These are phyloP conservation scores for Microctenopoma stevenorrisi DNA, from an alignment of 2,797 vertebrate genomes.

Conservation along the genomic window DNA sequence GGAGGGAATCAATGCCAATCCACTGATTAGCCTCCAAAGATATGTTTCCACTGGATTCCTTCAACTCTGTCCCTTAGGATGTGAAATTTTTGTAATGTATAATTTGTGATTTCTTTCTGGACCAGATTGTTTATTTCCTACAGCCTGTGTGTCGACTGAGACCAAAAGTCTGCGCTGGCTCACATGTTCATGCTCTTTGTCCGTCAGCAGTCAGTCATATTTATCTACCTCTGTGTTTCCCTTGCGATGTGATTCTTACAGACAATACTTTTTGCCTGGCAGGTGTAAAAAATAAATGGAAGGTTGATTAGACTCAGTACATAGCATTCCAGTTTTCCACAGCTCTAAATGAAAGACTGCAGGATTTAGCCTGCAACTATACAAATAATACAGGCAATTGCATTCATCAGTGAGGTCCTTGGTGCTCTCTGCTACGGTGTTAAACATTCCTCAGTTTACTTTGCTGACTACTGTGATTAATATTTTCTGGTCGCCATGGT, in stretches of 20 bases:
- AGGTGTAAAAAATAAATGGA: conserved; percentile 52
- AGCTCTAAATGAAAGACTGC: conserved; percentile 27
- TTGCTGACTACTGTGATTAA: conserved; percentile 5
- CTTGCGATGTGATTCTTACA: conserved; percentile 43
- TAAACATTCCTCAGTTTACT: conserved; percentile 8
- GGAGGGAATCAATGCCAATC: conserved; percentile 53
- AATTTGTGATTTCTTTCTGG: conserved; percentile 45
- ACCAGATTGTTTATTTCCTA: conserved; percentile 42
- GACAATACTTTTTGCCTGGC: conserved; percentile 50
- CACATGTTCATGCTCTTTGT: conserved; percentile 40
- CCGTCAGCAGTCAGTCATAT: conserved; percentile 39
- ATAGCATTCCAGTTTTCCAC: conserved; percentile 25
- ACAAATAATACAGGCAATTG: conserved; percentile 21
- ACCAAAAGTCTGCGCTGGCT: conserved; percentile 28
- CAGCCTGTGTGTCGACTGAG: conserved; percentile 35
- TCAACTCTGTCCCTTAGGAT: conserved; percentile 34
- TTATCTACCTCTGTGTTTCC: conserved; percentile 24
- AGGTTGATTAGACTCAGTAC: conserved; percentile 62
- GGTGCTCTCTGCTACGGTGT: not conserved
- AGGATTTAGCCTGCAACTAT: conserved; percentile 18
- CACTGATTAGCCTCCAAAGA: conserved; percentile 49
- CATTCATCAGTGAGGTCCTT: conserved; percentile 40
- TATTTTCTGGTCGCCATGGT: not conserved
- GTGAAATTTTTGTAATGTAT: conserved; percentile 16
- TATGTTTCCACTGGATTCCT: conserved; percentile 63